phyloP scores from a whole-genome alignment of 2,888 invertebrate species.

The Tipula vernalis region DNA sequence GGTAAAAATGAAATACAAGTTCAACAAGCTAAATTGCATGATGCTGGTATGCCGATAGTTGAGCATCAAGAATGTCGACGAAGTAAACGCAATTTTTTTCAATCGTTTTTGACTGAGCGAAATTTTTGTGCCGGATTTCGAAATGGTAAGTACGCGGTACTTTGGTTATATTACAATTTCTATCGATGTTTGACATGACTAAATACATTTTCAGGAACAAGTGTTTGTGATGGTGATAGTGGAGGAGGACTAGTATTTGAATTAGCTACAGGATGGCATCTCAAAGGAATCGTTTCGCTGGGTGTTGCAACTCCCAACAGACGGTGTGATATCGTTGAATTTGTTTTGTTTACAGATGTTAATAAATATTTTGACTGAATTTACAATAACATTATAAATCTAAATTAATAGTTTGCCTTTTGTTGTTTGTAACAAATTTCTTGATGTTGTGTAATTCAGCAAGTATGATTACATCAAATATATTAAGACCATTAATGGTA shows the following conservation, averaged over 20 bases:
- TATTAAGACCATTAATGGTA: not conserved
- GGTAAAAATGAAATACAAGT: constrained; percentile 20
- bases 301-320: constrained; percentile 17
- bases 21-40: not conserved
- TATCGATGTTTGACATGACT: not conserved
- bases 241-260: constrained; percentile 37
- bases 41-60: constrained; percentile 24
- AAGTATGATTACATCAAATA: not conserved
- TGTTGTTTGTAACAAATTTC: not conserved
- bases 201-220: constrained; percentile 22
- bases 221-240: constrained; percentile 41
- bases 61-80: constrained; percentile 25
- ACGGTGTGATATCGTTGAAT: constrained; percentile 36
- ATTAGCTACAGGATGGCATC: constrained; percentile 11
- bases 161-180: not conserved
- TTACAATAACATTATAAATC: not conserved
- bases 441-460: not conserved
- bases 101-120: constrained; percentile 13
- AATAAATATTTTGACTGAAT: constrained; percentile 28
- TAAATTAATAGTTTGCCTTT: not conserved
- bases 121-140: constrained; percentile 18
- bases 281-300: constrained; percentile 18
- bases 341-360: constrained; percentile 37
- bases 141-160: constrained; percentile 13
- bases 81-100: constrained; percentile 17